Base-by-base conservation (phyloP, 53 echinoderm and acorn worm species). In the Mesocentrotus franciscanus region DNA sequence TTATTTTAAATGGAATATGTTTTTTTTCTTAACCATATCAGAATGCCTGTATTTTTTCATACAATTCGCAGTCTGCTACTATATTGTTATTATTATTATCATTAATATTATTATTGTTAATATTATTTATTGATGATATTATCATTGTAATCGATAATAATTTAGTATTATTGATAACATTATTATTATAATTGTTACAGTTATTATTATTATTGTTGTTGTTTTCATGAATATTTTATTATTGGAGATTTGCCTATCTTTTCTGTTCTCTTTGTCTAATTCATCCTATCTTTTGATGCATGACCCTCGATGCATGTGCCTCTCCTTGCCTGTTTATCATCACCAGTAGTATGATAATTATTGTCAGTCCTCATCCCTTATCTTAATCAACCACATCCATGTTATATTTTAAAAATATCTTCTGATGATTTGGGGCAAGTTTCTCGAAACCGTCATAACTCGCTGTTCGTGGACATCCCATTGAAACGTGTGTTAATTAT, bases 241-340 rank as follows among this genome's bases (percentile, higher is more conserved):
- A 10, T 58, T 87, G 87, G 87, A 87, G 87, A 87, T 87, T 87
- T 87, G 87, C 87, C 87, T 85, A 9, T 87, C 26, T 87, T 24
- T 87, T 27, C 58, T 30, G 11, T 30, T 27, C 87, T 87, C 9
- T 84, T 22, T 84, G 24, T 57, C 58, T 87, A 57, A 56, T 74
- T 74, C 24, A 74, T 39, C 81, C 9, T 81, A 26, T 57, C 26
- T 4, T 22, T 49, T 39, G 9, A 15, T 87, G 87, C 87, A 87
- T 87, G 87, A 57, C 58, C 57, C 32, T 26, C 8, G 8, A 33
- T 87, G 87, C 87, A 87, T 87, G 87, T 58, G 56, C 57, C 87
- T 29, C 58, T 87, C 87, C 59, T 27, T 87, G 87, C 87, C 26
- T 87, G 56, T 27, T 87, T 87, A 27, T 57, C 87, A 87, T 87